Conservation (phyloP, 2,888 invertebrate genomes). For the Trichopoda pennipes region DNA sequence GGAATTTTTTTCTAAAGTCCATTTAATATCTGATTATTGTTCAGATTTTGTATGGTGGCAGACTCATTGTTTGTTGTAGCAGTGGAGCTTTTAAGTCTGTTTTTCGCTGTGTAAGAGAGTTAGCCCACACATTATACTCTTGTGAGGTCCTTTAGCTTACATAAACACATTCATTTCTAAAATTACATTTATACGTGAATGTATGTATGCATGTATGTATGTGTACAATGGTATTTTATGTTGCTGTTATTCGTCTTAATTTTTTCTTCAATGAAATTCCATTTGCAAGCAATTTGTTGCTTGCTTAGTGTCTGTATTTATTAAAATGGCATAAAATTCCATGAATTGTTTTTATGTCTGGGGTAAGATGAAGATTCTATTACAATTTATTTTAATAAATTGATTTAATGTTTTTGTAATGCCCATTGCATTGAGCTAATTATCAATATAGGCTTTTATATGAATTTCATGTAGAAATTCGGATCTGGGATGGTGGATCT, state of each 20-base stretch:
- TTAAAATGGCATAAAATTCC: slow-evolving; percentile 49
- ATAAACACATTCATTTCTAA: slow-evolving; percentile 6
- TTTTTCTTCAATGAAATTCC: slow-evolving; percentile 60
- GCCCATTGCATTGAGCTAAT: slow-evolving; percentile 18
- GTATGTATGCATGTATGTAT: background rate
- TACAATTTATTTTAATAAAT: slow-evolving; percentile 60
- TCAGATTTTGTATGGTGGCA: slow-evolving; percentile 45
- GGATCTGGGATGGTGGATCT: background rate
- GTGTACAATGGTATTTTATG: slow-evolving; percentile 10
- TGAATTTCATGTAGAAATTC: background rate
- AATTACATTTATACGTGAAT: background rate
- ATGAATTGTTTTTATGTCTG: slow-evolving; percentile 43
- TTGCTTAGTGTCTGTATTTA: background rate
- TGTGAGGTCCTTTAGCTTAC: slow-evolving; percentile 65
- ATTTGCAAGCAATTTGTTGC: slow-evolving; percentile 17
- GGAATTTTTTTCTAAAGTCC: slow-evolving; percentile 21
- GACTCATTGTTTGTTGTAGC: slow-evolving; percentile 2
- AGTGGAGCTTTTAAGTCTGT: background rate
- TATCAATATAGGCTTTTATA: slow-evolving; percentile 3
- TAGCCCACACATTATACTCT: slow-evolving; percentile 63
- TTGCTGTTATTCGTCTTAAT: slow-evolving; percentile 3
- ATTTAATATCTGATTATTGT: slow-evolving; percentile 50
- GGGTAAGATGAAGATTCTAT: slow-evolving; percentile 46
- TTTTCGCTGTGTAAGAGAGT: slow-evolving; percentile 11
- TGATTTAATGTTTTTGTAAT: slow-evolving; percentile 37